phyloP scores from a whole-genome alignment of 30 jellyfish, hydroid and myxozoan genomes.

The Turritopsis rubra region DNA sequence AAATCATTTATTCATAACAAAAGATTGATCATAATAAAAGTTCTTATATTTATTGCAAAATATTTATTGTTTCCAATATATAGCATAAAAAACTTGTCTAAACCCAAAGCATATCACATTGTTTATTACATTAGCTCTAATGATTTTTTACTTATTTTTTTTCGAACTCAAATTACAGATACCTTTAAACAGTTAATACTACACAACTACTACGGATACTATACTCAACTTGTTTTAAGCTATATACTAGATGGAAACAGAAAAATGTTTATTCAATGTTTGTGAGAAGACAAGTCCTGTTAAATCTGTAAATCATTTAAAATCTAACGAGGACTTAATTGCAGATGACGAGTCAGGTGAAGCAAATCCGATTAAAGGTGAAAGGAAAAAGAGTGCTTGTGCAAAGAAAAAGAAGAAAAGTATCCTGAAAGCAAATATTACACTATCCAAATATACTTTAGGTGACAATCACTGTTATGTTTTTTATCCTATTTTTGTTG shows the following conservation, averaged over 20 bases:
- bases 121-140: too few species aligned
- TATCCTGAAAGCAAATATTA: slow-evolving; percentile 47
- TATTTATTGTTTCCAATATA: too few species aligned
- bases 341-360: neutral
- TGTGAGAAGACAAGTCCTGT: neutral
- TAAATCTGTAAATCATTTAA: neutral
- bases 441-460: slow-evolving; percentile 51
- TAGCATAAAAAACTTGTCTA: too few species aligned
- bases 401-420: slow-evolving; percentile 40
- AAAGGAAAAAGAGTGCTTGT: slow-evolving; percentile 12
- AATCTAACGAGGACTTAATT: neutral
- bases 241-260: neutral
- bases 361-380: neutral
- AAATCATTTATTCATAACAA: too few species aligned
- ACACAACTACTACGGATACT: too few species aligned
- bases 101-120: too few species aligned
- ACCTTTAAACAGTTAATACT: too few species aligned
- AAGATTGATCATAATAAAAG: too few species aligned
- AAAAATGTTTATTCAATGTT: neutral
- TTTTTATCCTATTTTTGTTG: neutral
- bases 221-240: neutral
- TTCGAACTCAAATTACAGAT: too few species aligned
- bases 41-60: too few species aligned
- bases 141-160: too few species aligned
- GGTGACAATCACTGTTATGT: slow-evolving; percentile 15